These are phyloP conservation scores for Sakesphorus luctuosus DNA, from an alignment of 2,113 vertebrate genomes.

Conservation along the genomic window DNA sequence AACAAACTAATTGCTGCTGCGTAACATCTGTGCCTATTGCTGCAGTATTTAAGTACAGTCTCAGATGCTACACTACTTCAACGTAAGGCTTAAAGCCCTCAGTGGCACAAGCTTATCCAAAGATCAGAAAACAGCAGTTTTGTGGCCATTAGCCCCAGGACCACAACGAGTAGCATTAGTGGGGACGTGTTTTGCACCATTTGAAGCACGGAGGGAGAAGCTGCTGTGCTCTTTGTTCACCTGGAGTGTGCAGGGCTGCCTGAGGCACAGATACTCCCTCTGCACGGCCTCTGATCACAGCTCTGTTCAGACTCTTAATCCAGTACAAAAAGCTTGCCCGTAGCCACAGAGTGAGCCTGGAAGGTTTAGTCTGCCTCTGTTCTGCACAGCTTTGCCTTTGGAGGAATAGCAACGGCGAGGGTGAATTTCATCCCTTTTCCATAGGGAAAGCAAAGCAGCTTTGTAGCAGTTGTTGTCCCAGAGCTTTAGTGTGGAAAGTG, in stretches of 20 bases:
- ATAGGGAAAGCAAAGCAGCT: background rate
- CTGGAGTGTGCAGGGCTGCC: background rate
- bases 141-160: background rate
- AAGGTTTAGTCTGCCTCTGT: background rate
- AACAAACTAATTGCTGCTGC: background rate
- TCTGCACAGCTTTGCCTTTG: background rate
- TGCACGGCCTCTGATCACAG: background rate
- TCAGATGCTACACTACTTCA: background rate
- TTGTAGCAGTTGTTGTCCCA: background rate
- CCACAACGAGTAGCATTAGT: background rate
- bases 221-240: background rate
- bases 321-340: background rate
- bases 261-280: background rate
- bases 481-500: fast-evolving
- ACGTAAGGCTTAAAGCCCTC: background rate
- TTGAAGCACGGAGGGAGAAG: background rate
- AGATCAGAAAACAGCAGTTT: background rate
- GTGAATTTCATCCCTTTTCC: background rate
- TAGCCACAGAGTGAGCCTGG: background rate
- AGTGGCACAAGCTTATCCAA: background rate
- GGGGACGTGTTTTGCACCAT: background rate
- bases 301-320: background rate
- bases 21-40: background rate
- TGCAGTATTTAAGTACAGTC: background rate
- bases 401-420: background rate